Evolutionary conservation across 2,113 vertebrate genomes (phyloP), one percentile per base, ranked within the genome.

Genomic region (Gavia stellata): DNA sequence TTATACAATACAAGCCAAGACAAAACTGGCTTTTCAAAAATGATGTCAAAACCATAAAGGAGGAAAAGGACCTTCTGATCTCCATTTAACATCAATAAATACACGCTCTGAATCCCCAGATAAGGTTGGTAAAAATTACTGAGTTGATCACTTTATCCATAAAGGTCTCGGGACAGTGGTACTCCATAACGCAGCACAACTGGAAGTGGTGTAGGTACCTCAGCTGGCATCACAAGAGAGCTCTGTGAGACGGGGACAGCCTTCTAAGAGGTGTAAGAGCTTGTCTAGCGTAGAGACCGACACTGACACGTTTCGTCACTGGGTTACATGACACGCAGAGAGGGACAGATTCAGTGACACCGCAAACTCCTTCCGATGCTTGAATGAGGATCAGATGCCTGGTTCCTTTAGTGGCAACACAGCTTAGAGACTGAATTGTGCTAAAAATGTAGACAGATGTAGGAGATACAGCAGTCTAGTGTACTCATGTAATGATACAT

Each of bases 81-180:
- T 72, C 40, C n/a, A 21, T 66, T 82, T 82, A 55, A 38, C 33
- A 38, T 26, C 7, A 3, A n/a, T 49, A 72, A 72, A 59, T 36
- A 18, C 9, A 15, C 26, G 36, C 29, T 45, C 70, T 7, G 5
- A 49, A 75, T 71, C 44, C 7, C 50, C 6, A 21, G 25, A 56
- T 58, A 63, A 70, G 26, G 28, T 33, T 62, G 17, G 19, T 74
- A 74, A 74, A 67, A 52, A 24, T 40, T 52, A 42, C 18, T 8
- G 26, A 25, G n/a, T 11, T 20, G 6, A 49, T 31, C 3, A 5
- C 26, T 90, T 81, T 75, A 10, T 44, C 40, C n/a, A 23, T 44
- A 44, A 36, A n/a, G 5, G 12, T 44, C 52, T 77, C 0, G 0
- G 23, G 13, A 38, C 21, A 34, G 26, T 47, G 5, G 1, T 66